Evolutionary conservation across 2,888 invertebrate genomes (phyloP), one percentile per base, ranked within the genome.

Genomic region (Heliconius sara): DNA sequence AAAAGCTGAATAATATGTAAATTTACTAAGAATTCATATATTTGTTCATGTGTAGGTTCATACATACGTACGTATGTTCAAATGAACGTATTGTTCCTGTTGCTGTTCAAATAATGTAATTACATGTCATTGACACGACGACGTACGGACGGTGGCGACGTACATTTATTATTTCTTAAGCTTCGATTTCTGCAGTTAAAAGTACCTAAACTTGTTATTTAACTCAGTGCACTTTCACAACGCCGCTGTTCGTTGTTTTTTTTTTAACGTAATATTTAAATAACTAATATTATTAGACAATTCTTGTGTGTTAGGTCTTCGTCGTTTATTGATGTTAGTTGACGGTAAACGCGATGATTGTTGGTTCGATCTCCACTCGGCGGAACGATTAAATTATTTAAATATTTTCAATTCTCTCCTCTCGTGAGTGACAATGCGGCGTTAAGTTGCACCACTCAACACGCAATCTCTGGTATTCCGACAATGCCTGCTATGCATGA

Each of bases 81-180:
- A 68, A 70, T 70, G 70, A 70, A 43, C 13, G 30, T 25, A 68
- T 43, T 39, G 68, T 68, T 12, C 39, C 1, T 13, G 6, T 16
- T 47, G 25, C 25, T 70, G 70, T 70, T 47, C 25, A 70, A 68
- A 68, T 43, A 68, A 25, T 70, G n/a, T 68, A 68, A 43, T 68
- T 68, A 39, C 43, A 43, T 68, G 70, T 70, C 70, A 70, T 43
- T 70, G 70, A 70, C 68, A n/a, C 43, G 13, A 16, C 70, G n/a
- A 16, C 70, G 7, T n/a, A 60, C n/a, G 16, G 13, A 13, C 47
- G n/a, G 60, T n/a, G n/a, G 60, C 13, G 25, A 7, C 25, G 7
- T 16, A 16, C n/a, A 3, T 30, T 25, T 2, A 30, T 43, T 43
- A 43, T 47, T 47, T 7, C 25, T 19, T 47, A 25, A 43, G 12